Conservation (phyloP, 1,140 invertebrate species). For the Trinorchestia longiramus region DNA sequence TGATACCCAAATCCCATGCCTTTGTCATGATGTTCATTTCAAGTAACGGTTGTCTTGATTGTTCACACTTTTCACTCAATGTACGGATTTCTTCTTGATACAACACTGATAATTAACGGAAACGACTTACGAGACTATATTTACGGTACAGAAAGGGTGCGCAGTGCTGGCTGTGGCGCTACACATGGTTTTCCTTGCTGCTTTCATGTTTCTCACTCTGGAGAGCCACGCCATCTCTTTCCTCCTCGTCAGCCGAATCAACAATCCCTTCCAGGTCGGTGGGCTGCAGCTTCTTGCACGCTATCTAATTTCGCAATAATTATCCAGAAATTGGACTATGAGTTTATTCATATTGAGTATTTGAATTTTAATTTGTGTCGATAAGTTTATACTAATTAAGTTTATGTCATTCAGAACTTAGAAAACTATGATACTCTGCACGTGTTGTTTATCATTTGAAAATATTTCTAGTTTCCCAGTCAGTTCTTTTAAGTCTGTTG, state of each 20-base stretch:
- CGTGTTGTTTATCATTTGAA: no score
- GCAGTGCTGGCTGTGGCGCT: constrained; percentile 60
- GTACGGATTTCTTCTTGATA: not conserved
- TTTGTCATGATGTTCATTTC: not conserved
- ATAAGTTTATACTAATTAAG: no score
- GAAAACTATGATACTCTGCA: no score
- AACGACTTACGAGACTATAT: no score
- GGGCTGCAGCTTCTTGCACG: not conserved
- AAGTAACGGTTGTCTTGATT: not conserved
- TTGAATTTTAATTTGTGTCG: no score
- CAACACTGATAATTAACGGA: not conserved
- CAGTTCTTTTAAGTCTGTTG: no score
- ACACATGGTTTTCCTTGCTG: constrained; percentile 61
- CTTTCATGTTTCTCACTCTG: constrained; percentile 65
- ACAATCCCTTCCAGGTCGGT: constrained; percentile 64
- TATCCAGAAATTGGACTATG: not conserved
- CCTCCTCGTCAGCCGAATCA: constrained; percentile 60
- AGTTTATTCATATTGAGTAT: no score
- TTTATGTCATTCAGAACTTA: no score
- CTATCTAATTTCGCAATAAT: no score
- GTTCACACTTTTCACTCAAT: not conserved
- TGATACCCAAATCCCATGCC: no score
- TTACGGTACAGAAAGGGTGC: constrained; percentile 56
- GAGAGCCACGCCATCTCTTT: constrained; percentile 63
- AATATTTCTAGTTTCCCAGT: no score